A percentile compares a stretch with the other conserved stretches of the same genome.
Evolutionary conservation across 2,113 vertebrate species (phyloP).

Genomic region (Myotis lucifugus): DNA sequence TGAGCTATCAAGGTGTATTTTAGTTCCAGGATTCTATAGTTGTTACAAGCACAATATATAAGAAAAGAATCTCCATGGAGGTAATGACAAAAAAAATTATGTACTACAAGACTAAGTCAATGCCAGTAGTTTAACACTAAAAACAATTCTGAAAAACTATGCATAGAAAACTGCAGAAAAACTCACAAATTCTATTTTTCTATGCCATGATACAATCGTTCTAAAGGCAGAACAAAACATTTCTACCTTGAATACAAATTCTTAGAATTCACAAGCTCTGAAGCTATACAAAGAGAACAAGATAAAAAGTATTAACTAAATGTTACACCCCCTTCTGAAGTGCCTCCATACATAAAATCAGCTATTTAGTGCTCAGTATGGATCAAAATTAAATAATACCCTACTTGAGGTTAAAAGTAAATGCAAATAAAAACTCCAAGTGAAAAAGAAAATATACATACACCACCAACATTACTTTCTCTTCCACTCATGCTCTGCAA

Average conservation of each 20-base stretch:
- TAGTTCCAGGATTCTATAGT: neutral
- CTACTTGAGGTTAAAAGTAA: slow-evolving; percentile 23
- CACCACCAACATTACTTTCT: slow-evolving; percentile 95
- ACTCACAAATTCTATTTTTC: neutral
- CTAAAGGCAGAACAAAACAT: neutral
- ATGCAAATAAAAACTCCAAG: neutral
- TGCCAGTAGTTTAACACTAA: neutral
- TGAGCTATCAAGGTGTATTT: neutral
- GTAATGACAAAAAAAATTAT: neutral
- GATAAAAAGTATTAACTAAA: slow-evolving; percentile 30
- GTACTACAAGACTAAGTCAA: slow-evolving; percentile 35
- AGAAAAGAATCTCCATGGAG: neutral
- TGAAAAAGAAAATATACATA: slow-evolving; percentile 82
- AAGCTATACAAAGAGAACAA: neutral
- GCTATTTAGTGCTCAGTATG: neutral
- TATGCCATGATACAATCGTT: neutral
- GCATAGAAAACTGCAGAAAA: neutral
- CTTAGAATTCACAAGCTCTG: neutral
- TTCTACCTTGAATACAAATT: neutral
- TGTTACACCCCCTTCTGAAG: neutral
- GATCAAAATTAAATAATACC: neutral
- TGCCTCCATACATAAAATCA: neutral
- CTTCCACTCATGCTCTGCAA: slow-evolving; percentile 99
- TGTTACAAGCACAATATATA: neutral
- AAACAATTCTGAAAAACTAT: neutral